These are phyloP conservation scores for Nesogale talazaci DNA, from an alignment of 2,113 vertebrate species.

Conservation along the genomic window DNA sequence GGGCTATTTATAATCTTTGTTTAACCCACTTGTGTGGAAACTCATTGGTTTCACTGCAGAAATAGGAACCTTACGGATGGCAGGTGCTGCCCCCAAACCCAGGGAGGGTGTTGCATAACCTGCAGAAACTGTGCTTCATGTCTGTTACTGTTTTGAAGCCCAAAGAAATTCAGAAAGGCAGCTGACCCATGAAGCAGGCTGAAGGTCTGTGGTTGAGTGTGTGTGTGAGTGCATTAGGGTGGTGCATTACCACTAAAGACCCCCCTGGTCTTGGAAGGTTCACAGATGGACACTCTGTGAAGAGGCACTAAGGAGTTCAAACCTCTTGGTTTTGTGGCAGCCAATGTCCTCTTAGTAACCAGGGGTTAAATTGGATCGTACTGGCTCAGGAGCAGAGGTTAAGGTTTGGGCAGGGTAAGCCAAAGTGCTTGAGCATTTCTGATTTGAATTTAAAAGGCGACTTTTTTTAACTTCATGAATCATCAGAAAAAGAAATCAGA, in stretches of 20 bases:
- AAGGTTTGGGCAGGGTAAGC: constrained; percentile 38
- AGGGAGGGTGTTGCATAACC: neutral
- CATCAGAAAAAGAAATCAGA: constrained; percentile 79
- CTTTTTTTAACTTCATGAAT: constrained; percentile 65
- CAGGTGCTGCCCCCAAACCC: neutral
- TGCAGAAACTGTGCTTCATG: neutral
- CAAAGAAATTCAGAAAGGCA: neutral
- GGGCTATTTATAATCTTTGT: neutral
- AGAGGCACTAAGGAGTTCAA: neutral
- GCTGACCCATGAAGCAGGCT: neutral
- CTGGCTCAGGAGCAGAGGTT: constrained; percentile 53
- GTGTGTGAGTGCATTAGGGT: no score
- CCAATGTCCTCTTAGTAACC: neutral
- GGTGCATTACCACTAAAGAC: neutral
- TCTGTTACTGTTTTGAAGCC: constrained; percentile 18
- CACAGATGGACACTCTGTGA: neutral
- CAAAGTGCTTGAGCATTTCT: constrained; percentile 45
- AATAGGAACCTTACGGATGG: neutral
- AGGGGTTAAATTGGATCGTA: constrained; percentile 47
- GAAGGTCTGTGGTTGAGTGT: neutral
- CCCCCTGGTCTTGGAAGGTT: neutral
- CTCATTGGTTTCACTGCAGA: neutral
- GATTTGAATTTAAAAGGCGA: constrained; percentile 62
- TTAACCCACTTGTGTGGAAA: neutral
- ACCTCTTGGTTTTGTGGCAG: neutral